Base-by-base conservation (phyloP, 2,797 vertebrate genomes). In the Leptoclinus maculatus region DNA sequence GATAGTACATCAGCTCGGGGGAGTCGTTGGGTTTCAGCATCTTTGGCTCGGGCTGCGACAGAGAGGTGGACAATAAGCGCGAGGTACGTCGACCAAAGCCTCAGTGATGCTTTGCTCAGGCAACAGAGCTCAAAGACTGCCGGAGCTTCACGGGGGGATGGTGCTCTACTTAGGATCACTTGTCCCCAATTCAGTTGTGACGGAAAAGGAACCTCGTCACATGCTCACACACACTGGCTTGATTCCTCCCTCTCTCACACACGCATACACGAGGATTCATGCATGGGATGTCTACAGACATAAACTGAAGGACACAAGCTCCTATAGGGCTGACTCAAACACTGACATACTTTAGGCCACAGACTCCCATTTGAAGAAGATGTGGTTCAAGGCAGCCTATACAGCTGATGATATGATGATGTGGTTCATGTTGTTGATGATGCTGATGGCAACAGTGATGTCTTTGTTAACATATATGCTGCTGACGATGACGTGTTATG, bases 1-100 rank as follows among this genome's bases (percentile, higher is more conserved):
- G 93, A 89, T 95, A 95, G 86, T 93, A 95, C 93, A 95, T 95
- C 63, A 95, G 89, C 66, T 96, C 94, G 7, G 90, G 89, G 36
- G 94, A 89, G 87, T 95, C 94, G 0, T 78, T 78, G 47, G 91
- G 84, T 77, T 93, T 90, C 68, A 94, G 88, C 95, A 96, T 96
- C 85, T 90, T 92, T 69, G 62, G 74, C 5, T 59, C 5, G 7
- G 58, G 17, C 4, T 6, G 54, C 1, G 36, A 73, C 71, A 34
- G 43, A 83, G 66, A 77, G 41, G 43, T 45, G 66, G 77, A 86
- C 39, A 65, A 79, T 57, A 63, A 69, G 56, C 3, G 49, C 49
- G 39, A 65, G 1, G 27, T 8, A 7, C 10, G 25, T 8, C 11
- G 65, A 79, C 74, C 71, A 71, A 67, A 65, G 58, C 79, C 79